A percentile compares a stretch with the other conserved stretches of the same genome.
Evolutionary conservation across 2,113 vertebrate genomes (phyloP).

Genomic region (Xenopus tropicalis): DNA sequence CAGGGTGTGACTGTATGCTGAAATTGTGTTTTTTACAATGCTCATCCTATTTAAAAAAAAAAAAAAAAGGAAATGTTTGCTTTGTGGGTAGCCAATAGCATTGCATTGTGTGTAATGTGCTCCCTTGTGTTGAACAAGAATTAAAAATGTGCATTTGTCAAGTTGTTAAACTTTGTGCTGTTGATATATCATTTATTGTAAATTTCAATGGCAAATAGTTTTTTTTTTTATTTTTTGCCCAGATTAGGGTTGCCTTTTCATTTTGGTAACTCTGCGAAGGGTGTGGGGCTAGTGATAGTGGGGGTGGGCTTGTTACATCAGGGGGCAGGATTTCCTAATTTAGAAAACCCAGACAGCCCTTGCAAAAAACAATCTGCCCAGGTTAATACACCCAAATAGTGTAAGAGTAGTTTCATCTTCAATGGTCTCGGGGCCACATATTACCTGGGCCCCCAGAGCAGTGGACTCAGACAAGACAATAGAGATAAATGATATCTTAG

Average conservation of each 20-base stretch:
- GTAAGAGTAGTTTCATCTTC: too few species aligned
- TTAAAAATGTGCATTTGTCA: conserved; percentile 22
- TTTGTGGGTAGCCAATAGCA: conserved; percentile 21
- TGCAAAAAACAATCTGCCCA: too few species aligned
- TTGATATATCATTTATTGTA: conserved; percentile 25
- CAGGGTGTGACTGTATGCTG: background rate
- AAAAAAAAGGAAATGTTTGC: conserved; percentile 3
- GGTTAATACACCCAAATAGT: too few species aligned
- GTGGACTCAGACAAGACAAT: too few species aligned
- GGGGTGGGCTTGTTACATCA: too few species aligned
- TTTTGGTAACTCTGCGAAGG: too few species aligned
- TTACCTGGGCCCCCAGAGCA: too few species aligned
- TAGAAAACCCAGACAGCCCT: too few species aligned
- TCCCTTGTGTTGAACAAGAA: conserved; percentile 11
- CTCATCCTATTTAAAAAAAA: background rate
- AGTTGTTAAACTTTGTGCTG: conserved; percentile 27
- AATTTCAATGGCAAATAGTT: conserved; percentile 15
- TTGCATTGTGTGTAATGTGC: conserved; percentile 15
- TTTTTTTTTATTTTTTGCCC: background rate
- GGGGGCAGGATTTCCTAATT: too few species aligned
- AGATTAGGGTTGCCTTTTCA: too few species aligned
- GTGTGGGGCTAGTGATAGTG: too few species aligned
- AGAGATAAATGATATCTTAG: too few species aligned
- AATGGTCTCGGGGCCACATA: conserved; percentile 23
- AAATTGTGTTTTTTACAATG: background rate